Conservation (phyloP, 2,797 vertebrate genomes). For the Centropyge bicolor region DNA sequence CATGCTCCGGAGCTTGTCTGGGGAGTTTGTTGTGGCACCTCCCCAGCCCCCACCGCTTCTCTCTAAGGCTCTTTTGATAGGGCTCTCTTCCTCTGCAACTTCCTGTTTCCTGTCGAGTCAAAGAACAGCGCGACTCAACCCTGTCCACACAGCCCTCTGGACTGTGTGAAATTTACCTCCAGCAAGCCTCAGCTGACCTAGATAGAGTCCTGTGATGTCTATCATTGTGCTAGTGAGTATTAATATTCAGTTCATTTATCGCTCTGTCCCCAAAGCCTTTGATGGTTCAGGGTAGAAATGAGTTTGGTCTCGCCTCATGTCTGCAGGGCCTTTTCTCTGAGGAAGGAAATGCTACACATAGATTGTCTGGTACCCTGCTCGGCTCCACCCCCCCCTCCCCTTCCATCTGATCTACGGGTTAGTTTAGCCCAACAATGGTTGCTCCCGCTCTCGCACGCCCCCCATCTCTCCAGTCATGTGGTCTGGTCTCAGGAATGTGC, state of each 20-base stretch:
- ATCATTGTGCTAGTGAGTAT: constrained; percentile 5
- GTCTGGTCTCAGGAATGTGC: constrained; percentile 80
- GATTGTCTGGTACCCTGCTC: constrained; percentile 43
- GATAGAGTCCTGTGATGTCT: constrained; percentile 25
- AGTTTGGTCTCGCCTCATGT: constrained; percentile 23
- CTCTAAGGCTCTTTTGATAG: constrained; percentile 63
- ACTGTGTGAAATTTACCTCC: constrained; percentile 22
- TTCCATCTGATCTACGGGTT: constrained; percentile 52
- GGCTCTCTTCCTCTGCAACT: constrained; percentile 75
- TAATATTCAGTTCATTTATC: constrained; percentile 33
- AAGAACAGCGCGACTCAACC: constrained; percentile 44
- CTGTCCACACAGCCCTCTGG: constrained; percentile 27
- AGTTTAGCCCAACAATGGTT: constrained; percentile 67
- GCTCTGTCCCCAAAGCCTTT: not conserved
- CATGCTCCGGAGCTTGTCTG: constrained; percentile 42
- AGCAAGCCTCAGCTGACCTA: constrained; percentile 49
- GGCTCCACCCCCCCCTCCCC: not conserved
- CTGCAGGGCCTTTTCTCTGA: constrained; percentile 53
- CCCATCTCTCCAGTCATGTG: constrained; percentile 73
- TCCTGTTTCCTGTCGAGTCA: constrained; percentile 78
- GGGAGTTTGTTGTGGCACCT: constrained; percentile 62
- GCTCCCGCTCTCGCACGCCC: constrained; percentile 50
- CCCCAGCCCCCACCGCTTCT: constrained; percentile 28
- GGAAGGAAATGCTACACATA: constrained; percentile 61
- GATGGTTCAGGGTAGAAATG: constrained; percentile 3